These are phyloP conservation scores for Gymnopithys bicolor DNA, from an alignment of 2,797 vertebrate genomes.

Conservation along the genomic window DNA sequence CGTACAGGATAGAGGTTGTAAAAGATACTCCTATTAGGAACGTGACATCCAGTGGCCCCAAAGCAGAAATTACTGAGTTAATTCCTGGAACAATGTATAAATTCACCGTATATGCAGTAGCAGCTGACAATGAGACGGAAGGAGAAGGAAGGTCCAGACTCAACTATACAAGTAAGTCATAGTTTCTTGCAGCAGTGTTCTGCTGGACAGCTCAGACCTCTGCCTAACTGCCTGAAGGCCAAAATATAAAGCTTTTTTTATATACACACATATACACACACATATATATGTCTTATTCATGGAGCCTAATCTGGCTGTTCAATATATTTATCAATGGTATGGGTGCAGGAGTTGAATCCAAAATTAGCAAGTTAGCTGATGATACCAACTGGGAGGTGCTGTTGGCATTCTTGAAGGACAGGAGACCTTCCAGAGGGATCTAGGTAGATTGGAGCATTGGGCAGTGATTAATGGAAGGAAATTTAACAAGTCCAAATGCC, in stretches of 20 bases:
- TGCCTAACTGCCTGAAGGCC: too few species aligned
- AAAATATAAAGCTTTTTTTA: not conserved
- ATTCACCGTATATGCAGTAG: not conserved
- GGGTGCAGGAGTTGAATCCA: not conserved
- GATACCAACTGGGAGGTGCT: not conserved
- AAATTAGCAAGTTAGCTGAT: not conserved
- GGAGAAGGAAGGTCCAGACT: too few species aligned
- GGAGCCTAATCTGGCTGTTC: not conserved
- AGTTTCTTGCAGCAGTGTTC: too few species aligned
- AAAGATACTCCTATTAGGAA: fast-evolving
- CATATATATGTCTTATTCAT: not conserved
- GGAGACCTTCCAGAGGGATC: not conserved
- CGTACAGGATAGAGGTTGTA: not conserved
- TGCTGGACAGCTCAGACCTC: too few species aligned
- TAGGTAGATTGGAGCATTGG: not conserved
- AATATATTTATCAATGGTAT: not conserved
- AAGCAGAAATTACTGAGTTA: not conserved
- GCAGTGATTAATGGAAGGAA: not conserved
- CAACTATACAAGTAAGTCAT: too few species aligned
- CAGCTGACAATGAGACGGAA: too few species aligned
- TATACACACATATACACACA: too few species aligned
- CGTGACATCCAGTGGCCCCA: fast-evolving
- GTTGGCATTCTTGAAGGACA: not conserved
- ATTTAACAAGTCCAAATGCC: not conserved
- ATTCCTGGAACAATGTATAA: slow-evolving; percentile 17